Percentiles rank a stretch among this genome's conserved stretches.
Evolutionary conservation across 2,797 vertebrate genomes (phyloP).

Genomic region (Typhlichthys subterraneus): DNA sequence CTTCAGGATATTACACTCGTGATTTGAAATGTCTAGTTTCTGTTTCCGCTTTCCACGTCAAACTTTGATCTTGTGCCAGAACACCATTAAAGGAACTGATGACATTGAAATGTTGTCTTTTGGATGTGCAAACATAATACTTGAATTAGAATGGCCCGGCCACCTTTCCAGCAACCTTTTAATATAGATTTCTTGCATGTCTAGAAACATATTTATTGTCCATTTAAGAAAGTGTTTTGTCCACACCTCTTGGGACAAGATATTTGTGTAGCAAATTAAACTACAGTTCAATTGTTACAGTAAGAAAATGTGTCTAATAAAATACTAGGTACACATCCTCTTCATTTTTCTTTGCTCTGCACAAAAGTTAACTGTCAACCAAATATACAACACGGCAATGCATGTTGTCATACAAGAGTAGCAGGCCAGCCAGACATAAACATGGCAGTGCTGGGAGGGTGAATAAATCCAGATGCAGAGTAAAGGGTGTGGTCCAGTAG

Average conservation of each 20-base stretch:
- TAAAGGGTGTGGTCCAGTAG: conserved; percentile 8
- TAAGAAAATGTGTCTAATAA: no score
- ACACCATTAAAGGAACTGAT: conserved; percentile 10
- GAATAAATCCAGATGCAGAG: background rate
- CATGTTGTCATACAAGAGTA: background rate
- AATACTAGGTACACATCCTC: no score
- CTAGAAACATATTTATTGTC: no score
- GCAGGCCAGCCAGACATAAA: background rate
- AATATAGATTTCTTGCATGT: background rate
- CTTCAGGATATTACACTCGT: conserved; percentile 6
- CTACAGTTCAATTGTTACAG: no score
- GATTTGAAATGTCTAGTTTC: background rate
- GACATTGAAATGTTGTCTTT: conserved; percentile 5
- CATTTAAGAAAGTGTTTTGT: no score
- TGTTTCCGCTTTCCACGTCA: conserved; percentile 3
- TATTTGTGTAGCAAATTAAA: no score
- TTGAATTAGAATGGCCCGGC: background rate
- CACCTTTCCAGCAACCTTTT: background rate
- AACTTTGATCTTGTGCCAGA: conserved; percentile 5
- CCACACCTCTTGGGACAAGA: no score
- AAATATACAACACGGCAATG: background rate
- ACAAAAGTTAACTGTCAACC: background rate
- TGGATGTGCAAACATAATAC: conserved; percentile 2
- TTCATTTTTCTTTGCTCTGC: no score
- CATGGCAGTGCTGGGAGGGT: background rate